These are phyloP conservation scores for Astreopora myriophthalma DNA, from an alignment of 64 coral and sea anemone genomes.

Conservation along the genomic window DNA sequence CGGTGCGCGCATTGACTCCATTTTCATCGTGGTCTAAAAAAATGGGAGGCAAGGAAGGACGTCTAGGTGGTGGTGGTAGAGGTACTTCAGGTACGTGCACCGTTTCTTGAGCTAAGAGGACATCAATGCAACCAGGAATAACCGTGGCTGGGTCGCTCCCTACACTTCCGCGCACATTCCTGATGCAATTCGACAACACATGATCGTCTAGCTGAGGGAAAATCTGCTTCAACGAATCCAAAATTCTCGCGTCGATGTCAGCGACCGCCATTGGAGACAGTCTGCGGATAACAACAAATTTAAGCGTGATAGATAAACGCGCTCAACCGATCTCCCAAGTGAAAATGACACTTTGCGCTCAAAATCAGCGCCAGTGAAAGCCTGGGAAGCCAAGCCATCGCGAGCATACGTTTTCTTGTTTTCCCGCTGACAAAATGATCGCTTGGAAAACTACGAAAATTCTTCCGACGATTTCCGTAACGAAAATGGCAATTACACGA, in stretches of 20 bases:
- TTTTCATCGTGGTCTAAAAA: neutral
- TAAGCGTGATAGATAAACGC: neutral
- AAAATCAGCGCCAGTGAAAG: neutral
- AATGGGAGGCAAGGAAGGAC: neutral
- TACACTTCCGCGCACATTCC: slow-evolving; percentile 44
- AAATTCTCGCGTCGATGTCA: slow-evolving; percentile 45
- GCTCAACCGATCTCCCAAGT: neutral
- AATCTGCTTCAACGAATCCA: slow-evolving; percentile 75
- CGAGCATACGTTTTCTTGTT: neutral
- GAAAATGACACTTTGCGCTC: neutral
- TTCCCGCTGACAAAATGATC: neutral
- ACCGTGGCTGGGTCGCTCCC: slow-evolving; percentile 50
- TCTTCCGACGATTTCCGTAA: neutral
- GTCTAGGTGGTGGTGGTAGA: neutral
- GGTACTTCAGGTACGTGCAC: neutral
- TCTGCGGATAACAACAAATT: neutral
- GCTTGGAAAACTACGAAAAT: neutral
- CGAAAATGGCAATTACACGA: neutral
- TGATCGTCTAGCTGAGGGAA: slow-evolving; percentile 75
- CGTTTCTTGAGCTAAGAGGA: slow-evolving; percentile 31
- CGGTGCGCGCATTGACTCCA: neutral
- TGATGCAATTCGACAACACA: slow-evolving; percentile 51
- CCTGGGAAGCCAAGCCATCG: neutral
- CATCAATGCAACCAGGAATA: slow-evolving; percentile 59
- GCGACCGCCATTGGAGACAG: slow-evolving; percentile 21